Evolutionary conservation across 1,140 invertebrate genomes (phyloP).

Genomic region (Euwallacea similis): DNA sequence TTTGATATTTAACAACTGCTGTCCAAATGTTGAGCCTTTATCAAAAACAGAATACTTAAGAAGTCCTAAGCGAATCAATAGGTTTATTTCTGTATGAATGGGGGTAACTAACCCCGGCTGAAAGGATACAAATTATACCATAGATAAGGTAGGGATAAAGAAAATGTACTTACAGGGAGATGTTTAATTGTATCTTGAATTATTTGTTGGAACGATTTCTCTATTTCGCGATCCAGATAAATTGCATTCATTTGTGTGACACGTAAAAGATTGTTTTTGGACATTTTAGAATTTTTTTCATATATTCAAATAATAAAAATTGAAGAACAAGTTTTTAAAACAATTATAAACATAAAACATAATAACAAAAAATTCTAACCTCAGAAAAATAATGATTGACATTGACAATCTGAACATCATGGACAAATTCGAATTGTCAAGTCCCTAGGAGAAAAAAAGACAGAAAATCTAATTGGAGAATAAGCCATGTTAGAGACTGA

Average conservation of each 20-base stretch:
- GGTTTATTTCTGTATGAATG: constrained; percentile 47
- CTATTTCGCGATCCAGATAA: constrained; percentile 52
- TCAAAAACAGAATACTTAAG: constrained; percentile 47
- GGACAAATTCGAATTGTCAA: too few relatives aligned
- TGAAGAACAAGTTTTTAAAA: too few relatives aligned
- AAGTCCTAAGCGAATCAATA: constrained; percentile 45
- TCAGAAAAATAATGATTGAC: too few relatives aligned
- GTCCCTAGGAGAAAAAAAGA: too few relatives aligned
- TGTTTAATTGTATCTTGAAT: constrained; percentile 42
- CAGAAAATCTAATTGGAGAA: too few relatives aligned
- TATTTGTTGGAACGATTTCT: constrained; percentile 45
- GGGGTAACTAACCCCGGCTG: constrained; percentile 44
- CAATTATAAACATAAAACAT: too few relatives aligned
- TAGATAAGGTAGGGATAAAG: constrained; percentile 2
- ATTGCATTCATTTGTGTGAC: constrained; percentile 53
- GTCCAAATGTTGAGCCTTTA: constrained; percentile 50
- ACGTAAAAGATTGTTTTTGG: constrained; percentile 46
- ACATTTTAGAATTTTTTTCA: constrained; percentile 32
- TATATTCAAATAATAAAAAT: too few relatives aligned
- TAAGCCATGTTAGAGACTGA: too few relatives aligned
- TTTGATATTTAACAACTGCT: constrained; percentile 51
- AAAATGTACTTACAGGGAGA: constrained; percentile 48
- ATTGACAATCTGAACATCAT: too few relatives aligned
- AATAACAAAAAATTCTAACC: too few relatives aligned
- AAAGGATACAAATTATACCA: constrained; percentile 24